phyloP scores from a whole-genome alignment of 2,797 vertebrate genomes.

The Melanotaenia pygmaea region DNA sequence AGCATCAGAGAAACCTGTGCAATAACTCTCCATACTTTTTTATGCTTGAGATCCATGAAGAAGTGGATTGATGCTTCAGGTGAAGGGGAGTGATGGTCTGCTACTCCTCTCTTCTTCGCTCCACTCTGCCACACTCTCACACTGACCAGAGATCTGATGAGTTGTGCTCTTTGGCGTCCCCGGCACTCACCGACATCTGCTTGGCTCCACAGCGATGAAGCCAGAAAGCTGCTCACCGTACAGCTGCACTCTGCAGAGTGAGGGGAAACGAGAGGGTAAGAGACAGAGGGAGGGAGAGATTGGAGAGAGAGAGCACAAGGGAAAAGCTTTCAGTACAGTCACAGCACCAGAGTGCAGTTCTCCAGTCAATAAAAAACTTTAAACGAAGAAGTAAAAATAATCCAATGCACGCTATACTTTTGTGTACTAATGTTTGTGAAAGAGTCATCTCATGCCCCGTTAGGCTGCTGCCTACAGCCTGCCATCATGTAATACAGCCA shows the following conservation, averaged over 20 bases:
- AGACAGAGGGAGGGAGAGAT: conserved; percentile 2
- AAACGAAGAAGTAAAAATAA: conserved; percentile 14
- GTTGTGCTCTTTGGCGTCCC: conserved; percentile 31
- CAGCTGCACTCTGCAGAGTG: conserved; percentile 65
- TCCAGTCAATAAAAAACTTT: conserved; percentile 39
- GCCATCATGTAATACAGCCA: conserved; percentile 40
- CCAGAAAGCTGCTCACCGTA: conserved; percentile 48
- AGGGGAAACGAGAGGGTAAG: conserved; percentile 29
- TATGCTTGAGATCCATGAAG: conserved; percentile 68
- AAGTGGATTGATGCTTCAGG: conserved; percentile 23
- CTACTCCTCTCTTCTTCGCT: conserved; percentile 14
- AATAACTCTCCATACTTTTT: conserved; percentile 53
- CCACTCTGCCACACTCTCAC: conserved; percentile 30
- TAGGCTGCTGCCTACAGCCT: conserved; percentile 36
- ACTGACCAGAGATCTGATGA: conserved; percentile 31
- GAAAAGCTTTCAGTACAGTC: conserved; percentile 31
- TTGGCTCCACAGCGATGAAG: conserved; percentile 33
- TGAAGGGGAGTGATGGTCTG: conserved; percentile 27
- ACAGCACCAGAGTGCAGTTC: conserved; percentile 29
- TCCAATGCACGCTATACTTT: conserved; percentile 10
- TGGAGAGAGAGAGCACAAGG: conserved; percentile 8
- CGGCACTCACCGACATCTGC: conserved; percentile 36
- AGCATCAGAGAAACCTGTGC: conserved; percentile 55
- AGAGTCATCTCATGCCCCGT: conserved; percentile 41
- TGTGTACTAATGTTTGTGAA: conserved; percentile 29